phyloP scores from a whole-genome alignment of 2,797 vertebrate species.

The Pangasius larnaudii region DNA sequence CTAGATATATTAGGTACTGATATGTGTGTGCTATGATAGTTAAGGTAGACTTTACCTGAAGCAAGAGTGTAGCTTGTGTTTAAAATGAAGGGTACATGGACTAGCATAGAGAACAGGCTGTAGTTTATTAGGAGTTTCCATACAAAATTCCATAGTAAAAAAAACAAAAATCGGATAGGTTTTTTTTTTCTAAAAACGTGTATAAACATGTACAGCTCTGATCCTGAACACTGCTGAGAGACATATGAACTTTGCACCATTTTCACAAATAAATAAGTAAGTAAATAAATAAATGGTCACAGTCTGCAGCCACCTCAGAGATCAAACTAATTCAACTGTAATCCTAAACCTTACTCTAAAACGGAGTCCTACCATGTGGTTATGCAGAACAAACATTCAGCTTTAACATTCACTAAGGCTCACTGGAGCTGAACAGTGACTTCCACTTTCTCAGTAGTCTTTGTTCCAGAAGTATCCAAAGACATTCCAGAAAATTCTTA shows the following conservation, averaged over 20 bases:
- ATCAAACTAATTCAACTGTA: constrained; percentile 14
- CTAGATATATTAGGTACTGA: background rate
- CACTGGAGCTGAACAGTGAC: background rate
- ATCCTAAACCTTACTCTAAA: constrained; percentile 9
- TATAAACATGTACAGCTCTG: background rate
- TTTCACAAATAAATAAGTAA: background rate
- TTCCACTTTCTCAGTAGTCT: background rate
- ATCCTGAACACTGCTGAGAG: background rate
- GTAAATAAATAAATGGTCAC: background rate
- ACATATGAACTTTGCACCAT: background rate
- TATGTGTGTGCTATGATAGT: background rate
- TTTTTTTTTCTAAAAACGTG: background rate
- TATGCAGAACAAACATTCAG: constrained; percentile 5
- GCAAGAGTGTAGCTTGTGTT: background rate
- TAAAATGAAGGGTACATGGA: background rate
- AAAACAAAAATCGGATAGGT: background rate
- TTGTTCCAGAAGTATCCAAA: constrained; percentile 11
- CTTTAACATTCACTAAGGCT: background rate
- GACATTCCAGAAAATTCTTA: background rate
- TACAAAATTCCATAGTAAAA: constrained; percentile 8
- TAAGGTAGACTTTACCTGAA: background rate
- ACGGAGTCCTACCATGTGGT: background rate
- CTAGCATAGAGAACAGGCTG: background rate
- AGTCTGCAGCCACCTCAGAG: constrained; percentile 4
- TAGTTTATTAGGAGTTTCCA: constrained; percentile 10